These are phyloP conservation scores for Drosophila subquinaria DNA, from an alignment of 2,888 invertebrate species.

Conservation along the genomic window DNA sequence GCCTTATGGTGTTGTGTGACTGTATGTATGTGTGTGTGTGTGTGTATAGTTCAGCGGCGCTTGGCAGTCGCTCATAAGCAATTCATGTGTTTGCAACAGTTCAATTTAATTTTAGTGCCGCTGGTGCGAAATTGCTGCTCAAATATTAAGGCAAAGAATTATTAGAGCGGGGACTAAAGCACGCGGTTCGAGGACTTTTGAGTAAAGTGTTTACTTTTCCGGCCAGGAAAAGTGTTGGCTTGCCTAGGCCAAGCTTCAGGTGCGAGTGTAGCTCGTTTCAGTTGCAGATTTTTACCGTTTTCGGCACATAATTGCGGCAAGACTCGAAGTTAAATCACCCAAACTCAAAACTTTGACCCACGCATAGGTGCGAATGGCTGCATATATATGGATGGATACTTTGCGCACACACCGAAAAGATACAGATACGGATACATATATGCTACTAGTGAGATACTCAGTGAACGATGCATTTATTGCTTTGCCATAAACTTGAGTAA, in stretches of 20 bases:
- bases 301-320: slow-evolving; percentile 77
- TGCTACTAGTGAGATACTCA: slow-evolving; percentile 40
- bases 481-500: slow-evolving; percentile 80
- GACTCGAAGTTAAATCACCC: slow-evolving; percentile 81
- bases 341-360: slow-evolving; percentile 81
- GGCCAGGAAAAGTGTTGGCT: slow-evolving; percentile 7
- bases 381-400: slow-evolving; percentile 74
- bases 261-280: slow-evolving; percentile 13
- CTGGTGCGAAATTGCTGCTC: slow-evolving; percentile 79
- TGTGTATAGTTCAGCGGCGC: slow-evolving; percentile 57
- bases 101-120: slow-evolving; percentile 82
- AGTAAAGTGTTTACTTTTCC: slow-evolving; percentile 16
- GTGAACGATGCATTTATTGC: slow-evolving; percentile 77
- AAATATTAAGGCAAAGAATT: slow-evolving; percentile 77
- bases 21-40: neutral
- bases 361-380: slow-evolving; percentile 75
- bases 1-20: slow-evolving; percentile 2
- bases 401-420: slow-evolving; percentile 13
- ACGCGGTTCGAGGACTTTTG: slow-evolving; percentile 8
- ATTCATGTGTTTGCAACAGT: slow-evolving; percentile 82
- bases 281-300: slow-evolving; percentile 49
- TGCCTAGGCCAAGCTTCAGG: slow-evolving; percentile 5
- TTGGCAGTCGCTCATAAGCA: slow-evolving; percentile 70
- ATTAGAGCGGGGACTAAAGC: slow-evolving; percentile 56
- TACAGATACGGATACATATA: slow-evolving; percentile 6